phyloP scores from a whole-genome alignment of 2,797 vertebrate genomes.

The Sebastes hubbsi region DNA sequence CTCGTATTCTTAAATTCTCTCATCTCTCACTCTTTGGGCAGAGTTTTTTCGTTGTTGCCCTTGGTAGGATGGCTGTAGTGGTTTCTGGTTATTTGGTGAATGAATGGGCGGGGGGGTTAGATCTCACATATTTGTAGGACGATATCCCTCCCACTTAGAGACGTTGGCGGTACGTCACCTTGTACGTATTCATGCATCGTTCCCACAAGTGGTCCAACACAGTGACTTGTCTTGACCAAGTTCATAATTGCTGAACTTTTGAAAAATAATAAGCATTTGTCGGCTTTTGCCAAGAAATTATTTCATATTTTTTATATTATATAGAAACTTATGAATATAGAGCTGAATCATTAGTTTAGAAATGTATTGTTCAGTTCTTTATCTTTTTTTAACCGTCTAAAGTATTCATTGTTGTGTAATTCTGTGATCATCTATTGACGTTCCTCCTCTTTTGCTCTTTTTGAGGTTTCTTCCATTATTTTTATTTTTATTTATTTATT shows the following conservation, averaged over 20 bases:
- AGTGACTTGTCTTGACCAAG: conserved; percentile 27
- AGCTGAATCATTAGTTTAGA: not conserved
- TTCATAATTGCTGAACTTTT: conserved; percentile 32
- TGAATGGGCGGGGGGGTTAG: conserved; percentile 36
- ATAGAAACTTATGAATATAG: not conserved
- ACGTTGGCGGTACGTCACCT: conserved; percentile 82
- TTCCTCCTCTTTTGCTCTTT: not conserved
- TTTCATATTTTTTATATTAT: not conserved
- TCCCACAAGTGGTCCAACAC: conserved; percentile 57
- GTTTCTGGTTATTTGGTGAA: conserved; percentile 63
- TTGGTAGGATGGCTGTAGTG: conserved; percentile 19
- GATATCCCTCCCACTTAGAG: conserved; percentile 83
- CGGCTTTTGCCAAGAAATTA: not conserved
- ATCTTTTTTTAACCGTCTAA: not conserved
- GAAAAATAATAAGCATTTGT: not conserved
- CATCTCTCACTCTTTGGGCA: not conserved
- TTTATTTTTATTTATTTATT: no score
- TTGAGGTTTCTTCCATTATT: not conserved
- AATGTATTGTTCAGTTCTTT: not conserved
- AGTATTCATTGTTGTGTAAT: not conserved
- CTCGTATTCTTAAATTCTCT: not conserved
- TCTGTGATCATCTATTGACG: not conserved
- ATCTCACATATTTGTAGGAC: conserved; percentile 77
- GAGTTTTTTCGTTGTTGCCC: not conserved
- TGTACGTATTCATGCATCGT: conserved; percentile 64